Evolutionary conservation across 2,113 vertebrate species (phyloP).

Genomic region (Corvus cornix): DNA sequence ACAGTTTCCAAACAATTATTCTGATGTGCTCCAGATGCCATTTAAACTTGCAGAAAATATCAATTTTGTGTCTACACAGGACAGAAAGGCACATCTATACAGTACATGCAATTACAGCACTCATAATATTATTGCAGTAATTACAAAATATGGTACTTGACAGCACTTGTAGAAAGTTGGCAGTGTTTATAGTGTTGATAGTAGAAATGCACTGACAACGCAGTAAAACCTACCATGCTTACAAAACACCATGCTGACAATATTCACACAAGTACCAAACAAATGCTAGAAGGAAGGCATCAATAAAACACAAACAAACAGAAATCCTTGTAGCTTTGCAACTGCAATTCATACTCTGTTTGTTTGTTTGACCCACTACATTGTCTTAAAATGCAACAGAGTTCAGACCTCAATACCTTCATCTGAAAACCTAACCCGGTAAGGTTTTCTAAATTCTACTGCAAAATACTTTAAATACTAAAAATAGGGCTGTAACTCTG

Average conservation of each 20-base stretch:
- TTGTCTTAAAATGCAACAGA: background rate
- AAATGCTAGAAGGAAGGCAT: background rate
- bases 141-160: conserved; percentile 60
- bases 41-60: background rate
- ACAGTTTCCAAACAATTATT: background rate
- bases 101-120: conserved; percentile 18
- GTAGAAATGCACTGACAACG: conserved; percentile 12
- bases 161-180: conserved; percentile 59
- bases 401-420: background rate
- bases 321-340: background rate
- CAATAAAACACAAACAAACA: background rate
- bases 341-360: background rate
- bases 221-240: background rate
- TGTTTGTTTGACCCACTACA: background rate
- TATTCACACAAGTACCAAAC: conserved; percentile 29
- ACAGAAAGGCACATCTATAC: background rate
- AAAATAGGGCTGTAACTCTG: background rate
- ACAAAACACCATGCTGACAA: conserved; percentile 30
- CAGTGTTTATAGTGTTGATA: conserved; percentile 28
- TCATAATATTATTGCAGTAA: conserved; percentile 48
- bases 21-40: background rate
- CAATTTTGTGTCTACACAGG: background rate
- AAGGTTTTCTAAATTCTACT: background rate
- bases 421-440: background rate
- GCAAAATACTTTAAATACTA: background rate